Base-by-base conservation (phyloP, 2,113 vertebrate species). In the Andinoacara biseriatus region DNA sequence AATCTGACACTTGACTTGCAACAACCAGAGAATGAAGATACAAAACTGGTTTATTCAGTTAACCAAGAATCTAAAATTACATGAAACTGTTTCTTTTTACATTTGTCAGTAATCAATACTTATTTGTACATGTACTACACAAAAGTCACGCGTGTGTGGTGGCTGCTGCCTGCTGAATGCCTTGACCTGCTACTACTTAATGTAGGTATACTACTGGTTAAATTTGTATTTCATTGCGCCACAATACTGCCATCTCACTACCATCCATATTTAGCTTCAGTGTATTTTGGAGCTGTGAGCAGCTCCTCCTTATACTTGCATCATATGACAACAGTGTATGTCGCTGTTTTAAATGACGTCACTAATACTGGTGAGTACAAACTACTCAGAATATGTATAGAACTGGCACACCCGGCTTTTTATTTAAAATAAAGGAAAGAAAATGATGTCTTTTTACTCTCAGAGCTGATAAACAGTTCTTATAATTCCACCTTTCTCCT, bases 1-100 rank as follows among this genome's bases (percentile, higher is more conserved):
- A 2, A 0, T 72, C 67, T n/a, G 0, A 72, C 10, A 13, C 67
- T 13, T 72, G 46, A 1, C 67, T 2, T 72, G 26, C 67, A 72
- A 0, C 33, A n/a, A 72, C 46, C 46, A 72, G 46, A 0, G 10
- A 54, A 0, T 1, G 0, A 72, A n/a, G 46, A 26, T 31, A 57
- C 56, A 22, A 54, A 54, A 11, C 26, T n/a, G 46, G 52, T 72
- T 72, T 72, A 54, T 26, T 72, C 46, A 54, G n/a, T 54, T 72
- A 54, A 72, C 46, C 26, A 54, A 54, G 46, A 72, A 72, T 72
- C 20, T 54, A 72, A 72, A 72, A 54, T 29, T 14, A 14, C 67
- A 72, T n/a, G 46, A 54, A 72, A 33, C 20, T n/a, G 13, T 72
- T 54, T 72, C 29, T 33, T 46, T 72, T 52, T 18, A 54, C 46